Base-by-base conservation (phyloP, 2,888 invertebrate genomes). In the Diachrysia chrysitis region DNA sequence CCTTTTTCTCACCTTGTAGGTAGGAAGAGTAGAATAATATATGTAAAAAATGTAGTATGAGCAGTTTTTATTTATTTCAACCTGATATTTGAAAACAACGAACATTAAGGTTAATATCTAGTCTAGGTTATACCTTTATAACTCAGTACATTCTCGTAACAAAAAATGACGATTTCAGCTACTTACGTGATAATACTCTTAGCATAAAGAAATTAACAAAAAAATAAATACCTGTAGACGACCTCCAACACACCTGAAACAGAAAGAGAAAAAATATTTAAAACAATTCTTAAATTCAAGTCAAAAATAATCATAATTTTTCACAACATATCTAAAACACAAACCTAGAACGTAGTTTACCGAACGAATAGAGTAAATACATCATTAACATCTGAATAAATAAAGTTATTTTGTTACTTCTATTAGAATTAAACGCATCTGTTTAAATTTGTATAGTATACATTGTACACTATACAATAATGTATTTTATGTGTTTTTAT, bases 371-470 rank as follows among this genome's bases (percentile, higher is more conserved):
- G 37, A 23, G 23, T 59, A 57, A 69, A 53, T 51, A 25, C 53
- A 46, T 53, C 35, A 58, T 9, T 14, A 10, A 16, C 76, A 76
- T 7, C 74, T 76, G 76, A 58, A 51, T 66, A 81, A 70, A 83
- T 21, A 23, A 9, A 63, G 65, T 73, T 77, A 79, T 77, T 73
- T 66, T 71, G 71, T 78, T 71, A 66, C 37, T 61, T 58, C 84
- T 84, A 83, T 79, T 85, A 85, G 86, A 85, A 81, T 75, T 60
- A 61, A 51, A 58, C 69, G 56, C 84, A 84, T 61, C 85, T 85
- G 86, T 80, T 73, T 78, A 73, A 80, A 85, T 79, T 85, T 78
- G 84, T 81, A 82, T 73, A 7, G 58, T 37, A 51, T 46, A 5
- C 32, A 32, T 32, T 57, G 10, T 56, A 58, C 51, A n/a, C 62